Evolutionary conservation across 2,888 invertebrate genomes (phyloP), one percentile per base, ranked within the genome.

Genomic region (Unio pictorum): DNA sequence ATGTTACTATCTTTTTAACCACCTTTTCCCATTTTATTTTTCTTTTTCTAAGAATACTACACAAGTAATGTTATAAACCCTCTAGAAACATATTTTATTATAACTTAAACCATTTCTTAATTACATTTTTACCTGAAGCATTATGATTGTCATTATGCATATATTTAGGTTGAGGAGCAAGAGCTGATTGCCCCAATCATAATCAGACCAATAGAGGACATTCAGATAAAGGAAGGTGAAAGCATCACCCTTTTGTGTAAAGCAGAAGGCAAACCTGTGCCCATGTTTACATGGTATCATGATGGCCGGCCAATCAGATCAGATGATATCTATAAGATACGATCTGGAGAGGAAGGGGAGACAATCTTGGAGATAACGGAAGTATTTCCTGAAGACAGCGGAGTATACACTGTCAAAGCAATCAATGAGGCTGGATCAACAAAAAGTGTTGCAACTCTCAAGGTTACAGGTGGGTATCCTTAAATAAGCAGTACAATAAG

Each of bases 331-430:
- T 92, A 94, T 67, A 91, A 92, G 80, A 92, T 93, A 80, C 84
- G 86, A 61, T 85, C 84, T 45, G 87, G 87, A 71, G 86, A 88
- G 63, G 84, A 81, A 73, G 84, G 87, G 75, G 75, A 82, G 64
- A 86, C 84, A 69, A 92, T 92, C 70, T 90, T 96, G 54, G 92
- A 92, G 75, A 94, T 95, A 61, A 92, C 91, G 34, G 92, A 93
- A 78, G 93, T 93, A 0, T 91, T 91, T 64, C 92, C 93, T 0
- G 93, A 93, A 79, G 94, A 95, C 86, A 93, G 93, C 82, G 95
- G 95, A 23, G 93, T 94, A 65, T 95, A 95, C 86, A 94, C 94
- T 6, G 94, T 94, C 18, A 94, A 94, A 87, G 95, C 95, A 2
- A 91, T 92, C 0, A 95, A 95, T 87, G 86, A 91, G 23, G 91